Conservation (phyloP, 2,113 vertebrate genomes). For the Percopsis transmontana region DNA sequence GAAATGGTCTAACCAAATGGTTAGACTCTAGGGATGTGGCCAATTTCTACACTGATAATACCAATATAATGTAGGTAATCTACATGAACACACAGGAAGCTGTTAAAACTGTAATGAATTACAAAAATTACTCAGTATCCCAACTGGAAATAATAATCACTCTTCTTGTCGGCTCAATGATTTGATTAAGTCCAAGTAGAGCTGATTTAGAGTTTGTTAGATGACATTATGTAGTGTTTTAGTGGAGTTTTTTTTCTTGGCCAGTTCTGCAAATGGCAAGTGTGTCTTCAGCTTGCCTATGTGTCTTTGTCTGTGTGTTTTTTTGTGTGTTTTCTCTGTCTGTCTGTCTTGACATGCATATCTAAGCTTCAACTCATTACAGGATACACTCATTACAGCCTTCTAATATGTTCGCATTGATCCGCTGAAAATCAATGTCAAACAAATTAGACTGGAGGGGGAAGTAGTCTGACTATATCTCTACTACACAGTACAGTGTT, state of each 20-base stretch:
- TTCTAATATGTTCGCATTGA: constrained; percentile 37
- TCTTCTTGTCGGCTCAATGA: background rate
- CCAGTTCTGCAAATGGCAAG: no score
- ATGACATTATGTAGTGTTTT: no score
- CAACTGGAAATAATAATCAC: background rate
- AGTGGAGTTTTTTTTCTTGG: no score
- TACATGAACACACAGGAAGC: no score
- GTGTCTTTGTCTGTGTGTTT: background rate
- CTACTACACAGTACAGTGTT: background rate
- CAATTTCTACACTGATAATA: no score
- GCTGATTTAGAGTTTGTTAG: background rate
- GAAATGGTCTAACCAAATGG: no score
- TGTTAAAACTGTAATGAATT: no score
- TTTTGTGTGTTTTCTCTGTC: background rate
- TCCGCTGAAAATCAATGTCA: constrained; percentile 34
- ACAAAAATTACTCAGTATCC: background rate
- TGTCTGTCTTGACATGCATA: background rate
- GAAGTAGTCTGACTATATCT: no score
- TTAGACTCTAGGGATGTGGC: no score
- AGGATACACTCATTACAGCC: constrained; percentile 16
- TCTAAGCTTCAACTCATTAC: constrained; percentile 23
- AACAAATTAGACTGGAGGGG: no score
- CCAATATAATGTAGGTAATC: no score
- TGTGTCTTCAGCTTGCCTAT: background rate
- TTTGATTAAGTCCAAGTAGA: background rate